A percentile compares a stretch with the other conserved stretches of the same genome.
Evolutionary conservation across 1,140 invertebrate genomes (phyloP).

Genomic region (Nasonia giraulti): DNA sequence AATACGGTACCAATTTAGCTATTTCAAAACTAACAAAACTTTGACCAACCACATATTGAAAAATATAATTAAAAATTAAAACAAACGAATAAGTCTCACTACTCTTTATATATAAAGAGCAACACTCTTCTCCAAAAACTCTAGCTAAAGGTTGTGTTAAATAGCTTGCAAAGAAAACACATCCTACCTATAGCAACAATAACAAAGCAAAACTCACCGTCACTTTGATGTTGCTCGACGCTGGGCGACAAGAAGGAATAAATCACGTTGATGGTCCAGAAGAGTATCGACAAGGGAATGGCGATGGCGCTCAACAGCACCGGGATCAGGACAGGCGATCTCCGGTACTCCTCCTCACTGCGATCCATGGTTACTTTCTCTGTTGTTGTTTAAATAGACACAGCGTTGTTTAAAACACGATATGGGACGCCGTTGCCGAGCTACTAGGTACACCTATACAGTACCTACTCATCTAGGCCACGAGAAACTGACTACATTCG

Average conservation of each 20-base stretch:
- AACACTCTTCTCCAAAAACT: neutral
- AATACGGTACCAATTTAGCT: too few species aligned
- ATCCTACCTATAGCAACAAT: neutral
- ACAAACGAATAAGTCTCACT: neutral
- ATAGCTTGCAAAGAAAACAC: neutral
- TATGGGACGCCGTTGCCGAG: neutral
- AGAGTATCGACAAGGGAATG: constrained; percentile 82
- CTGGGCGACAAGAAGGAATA: constrained; percentile 77
- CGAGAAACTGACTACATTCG: too few species aligned
- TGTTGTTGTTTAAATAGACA: too few species aligned
- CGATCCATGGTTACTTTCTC: neutral
- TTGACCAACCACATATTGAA: too few species aligned
- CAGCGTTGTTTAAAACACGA: too few species aligned
- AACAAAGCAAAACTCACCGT: constrained; percentile 71
- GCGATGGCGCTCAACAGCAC: constrained; percentile 79
- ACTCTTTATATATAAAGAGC: neutral
- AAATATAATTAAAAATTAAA: neutral
- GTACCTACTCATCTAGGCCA: neutral
- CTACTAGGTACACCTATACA: too few species aligned
- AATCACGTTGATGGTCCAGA: constrained; percentile 83
- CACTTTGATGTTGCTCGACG: constrained; percentile 67
- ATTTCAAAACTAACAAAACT: too few species aligned
- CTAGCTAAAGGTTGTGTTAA: neutral
- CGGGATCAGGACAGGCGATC: constrained; percentile 73
- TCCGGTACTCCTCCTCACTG: constrained; percentile 14